Evolutionary conservation across 1,140 invertebrate genomes (phyloP), one percentile per base, ranked within the genome.

Genomic region (Scaptodrosophila lebanonensis): DNA sequence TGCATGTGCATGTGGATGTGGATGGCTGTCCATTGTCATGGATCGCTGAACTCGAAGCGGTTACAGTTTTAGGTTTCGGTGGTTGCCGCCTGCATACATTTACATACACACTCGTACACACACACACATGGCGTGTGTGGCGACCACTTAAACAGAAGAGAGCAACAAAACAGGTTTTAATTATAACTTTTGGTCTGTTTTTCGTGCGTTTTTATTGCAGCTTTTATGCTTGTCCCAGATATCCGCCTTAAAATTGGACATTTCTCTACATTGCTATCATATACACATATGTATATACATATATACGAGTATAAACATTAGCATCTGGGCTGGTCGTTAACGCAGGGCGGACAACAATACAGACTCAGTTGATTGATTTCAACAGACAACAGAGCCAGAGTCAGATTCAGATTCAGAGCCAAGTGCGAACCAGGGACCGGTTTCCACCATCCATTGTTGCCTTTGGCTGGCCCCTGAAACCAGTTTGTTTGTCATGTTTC

Each of bases 151-250:
- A 32, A 33, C 1, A 8, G 22, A n/a, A 40, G 22, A 12, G 42
- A 30, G 43, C 40, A 40, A 43, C 9, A 11, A 71, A 77, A 77
- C 73, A 30, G 64, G 73, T 79, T 77, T 79, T 73, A 66, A 68
- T 79, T 65, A 73, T 79, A 45, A 79, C 33, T 70, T 61, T 45
- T 45, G 25, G 48, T 65, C 49, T 44, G 44, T 36, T 40, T 33
- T 52, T 60, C 38, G 38, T 50, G 30, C 51, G 51, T 30, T 32
- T 65, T 63, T 67, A 44, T 45, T 32, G 25, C 51, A 30, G 65
- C 60, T 70, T 71, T 71, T 60, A 66, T 70, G 72, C 53, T 59
- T 79, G 73, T 79, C 68, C 73, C 68, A 77, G 56, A 79, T 61
- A 70, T 76, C 62, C 76, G 66, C 66, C 56, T 59, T 43, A 35